A percentile compares a stretch with the other conserved stretches of the same genome.
Evolutionary conservation across 2,888 invertebrate genomes (phyloP).

Genomic region (Neocrepidodera transversa): DNA sequence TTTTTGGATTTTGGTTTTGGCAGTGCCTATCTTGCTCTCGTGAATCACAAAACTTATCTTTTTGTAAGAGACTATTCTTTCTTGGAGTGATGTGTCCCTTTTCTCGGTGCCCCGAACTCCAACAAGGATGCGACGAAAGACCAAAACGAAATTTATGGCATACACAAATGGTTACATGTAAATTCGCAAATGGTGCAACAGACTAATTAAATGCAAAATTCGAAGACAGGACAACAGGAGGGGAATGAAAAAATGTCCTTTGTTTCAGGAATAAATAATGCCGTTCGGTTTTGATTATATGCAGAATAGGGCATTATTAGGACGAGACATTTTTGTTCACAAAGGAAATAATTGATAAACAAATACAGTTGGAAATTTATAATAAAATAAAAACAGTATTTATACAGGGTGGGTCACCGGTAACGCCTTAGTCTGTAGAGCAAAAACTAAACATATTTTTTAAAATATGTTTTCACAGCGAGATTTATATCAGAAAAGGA

Average conservation of each 20-base stretch:
- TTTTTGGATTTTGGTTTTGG: conserved; percentile 52
- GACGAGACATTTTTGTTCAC: neutral
- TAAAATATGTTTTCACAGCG: too few species aligned
- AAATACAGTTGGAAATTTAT: too few species aligned
- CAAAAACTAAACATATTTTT: too few species aligned
- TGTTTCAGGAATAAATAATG: conserved; percentile 22
- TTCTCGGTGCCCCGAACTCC: conserved; percentile 30
- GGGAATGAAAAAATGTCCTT: conserved; percentile 22
- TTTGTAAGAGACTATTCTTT: conserved; percentile 47
- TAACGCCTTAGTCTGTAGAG: too few species aligned
- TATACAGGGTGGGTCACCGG: too few species aligned
- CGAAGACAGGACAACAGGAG: conserved; percentile 18
- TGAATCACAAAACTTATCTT: conserved; percentile 52
- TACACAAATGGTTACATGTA: conserved; percentile 48
- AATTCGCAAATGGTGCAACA: conserved; percentile 43
- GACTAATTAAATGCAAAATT: conserved; percentile 47
- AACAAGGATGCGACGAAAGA: conserved; percentile 14
- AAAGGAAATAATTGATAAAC: too few species aligned
- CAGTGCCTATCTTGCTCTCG: conserved; percentile 47
- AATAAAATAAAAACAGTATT: too few species aligned
- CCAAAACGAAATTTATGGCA: conserved; percentile 44
- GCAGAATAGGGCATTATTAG: conserved; percentile 22
- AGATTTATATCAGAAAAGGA: too few species aligned
- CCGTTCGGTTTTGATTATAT: conserved; percentile 22
- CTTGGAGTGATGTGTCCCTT: conserved; percentile 42